Evolutionary conservation across 2,797 vertebrate species (phyloP).

Genomic region (Melanotaenia parkinsoni): DNA sequence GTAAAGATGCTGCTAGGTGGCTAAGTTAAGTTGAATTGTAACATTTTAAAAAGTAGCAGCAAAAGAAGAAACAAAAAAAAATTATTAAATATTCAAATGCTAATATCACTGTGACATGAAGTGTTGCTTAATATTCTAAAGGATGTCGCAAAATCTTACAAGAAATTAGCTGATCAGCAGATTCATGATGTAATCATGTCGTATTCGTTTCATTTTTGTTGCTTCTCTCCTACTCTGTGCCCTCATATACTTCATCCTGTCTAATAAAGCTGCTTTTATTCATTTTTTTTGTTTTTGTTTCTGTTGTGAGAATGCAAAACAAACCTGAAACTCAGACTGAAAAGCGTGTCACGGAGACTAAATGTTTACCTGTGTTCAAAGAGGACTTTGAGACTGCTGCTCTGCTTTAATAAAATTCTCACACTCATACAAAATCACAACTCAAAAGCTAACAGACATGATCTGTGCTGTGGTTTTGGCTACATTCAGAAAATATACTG

Average conservation of each 20-base stretch:
- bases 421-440: neutral
- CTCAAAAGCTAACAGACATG: neutral
- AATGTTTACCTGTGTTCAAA: neutral
- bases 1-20: neutral
- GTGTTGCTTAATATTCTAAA: neutral
- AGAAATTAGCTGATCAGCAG: neutral
- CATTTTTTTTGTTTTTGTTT: neutral
- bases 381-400: neutral
- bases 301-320: neutral
- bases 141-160: neutral
- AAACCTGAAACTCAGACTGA: neutral
- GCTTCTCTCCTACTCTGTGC: neutral
- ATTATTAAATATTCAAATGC: neutral
- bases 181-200: neutral
- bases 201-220: neutral
- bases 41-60: neutral
- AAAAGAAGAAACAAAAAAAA: neutral
- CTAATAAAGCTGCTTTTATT: neutral
- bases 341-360: too few species aligned
- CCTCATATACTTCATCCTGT: neutral
- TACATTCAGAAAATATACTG: neutral
- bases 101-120: too few species aligned
- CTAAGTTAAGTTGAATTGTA: neutral
- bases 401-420: neutral
- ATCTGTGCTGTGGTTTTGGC: neutral